Conservation (phyloP, 2,113 vertebrate species). For the Gallinago undulata region DNA sequence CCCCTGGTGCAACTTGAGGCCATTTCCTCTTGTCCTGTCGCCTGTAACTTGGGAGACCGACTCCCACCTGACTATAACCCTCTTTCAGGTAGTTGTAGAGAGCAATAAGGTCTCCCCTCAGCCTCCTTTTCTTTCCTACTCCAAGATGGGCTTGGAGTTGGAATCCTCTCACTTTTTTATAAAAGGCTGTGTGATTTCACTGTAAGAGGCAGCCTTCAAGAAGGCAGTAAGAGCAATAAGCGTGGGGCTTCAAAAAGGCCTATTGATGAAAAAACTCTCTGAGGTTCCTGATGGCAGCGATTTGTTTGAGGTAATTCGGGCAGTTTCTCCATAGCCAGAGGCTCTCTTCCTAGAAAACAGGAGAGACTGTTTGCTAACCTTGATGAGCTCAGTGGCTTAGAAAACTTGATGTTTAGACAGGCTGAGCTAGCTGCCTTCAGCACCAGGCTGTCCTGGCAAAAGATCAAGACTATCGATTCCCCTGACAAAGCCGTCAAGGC, state of each 20-base stretch:
- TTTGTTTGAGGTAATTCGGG: neutral
- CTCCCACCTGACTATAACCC: too few relatives aligned
- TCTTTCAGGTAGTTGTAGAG: too few relatives aligned
- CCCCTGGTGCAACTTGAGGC: too few relatives aligned
- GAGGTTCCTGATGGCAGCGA: neutral
- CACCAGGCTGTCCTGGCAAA: neutral
- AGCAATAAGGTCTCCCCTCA: too few relatives aligned
- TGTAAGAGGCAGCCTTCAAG: neutral
- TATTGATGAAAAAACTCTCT: neutral
- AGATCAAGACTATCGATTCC: neutral
- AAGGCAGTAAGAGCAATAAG: neutral
- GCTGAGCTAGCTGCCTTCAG: neutral
- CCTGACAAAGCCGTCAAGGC: neutral
- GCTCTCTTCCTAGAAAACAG: neutral
- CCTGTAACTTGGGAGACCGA: too few relatives aligned
- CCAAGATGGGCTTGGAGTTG: neutral
- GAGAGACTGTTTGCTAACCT: neutral
- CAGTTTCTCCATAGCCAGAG: neutral
- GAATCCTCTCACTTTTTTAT: neutral
- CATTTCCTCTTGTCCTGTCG: too few relatives aligned
- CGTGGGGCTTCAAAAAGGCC: neutral
- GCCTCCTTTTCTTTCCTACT: too few relatives aligned
- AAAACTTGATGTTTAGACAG: neutral
- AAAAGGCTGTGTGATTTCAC: neutral
- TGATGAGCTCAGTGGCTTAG: neutral